These are phyloP conservation scores for Suillia variegata DNA, from an alignment of 2,888 invertebrate species.

Conservation along the genomic window DNA sequence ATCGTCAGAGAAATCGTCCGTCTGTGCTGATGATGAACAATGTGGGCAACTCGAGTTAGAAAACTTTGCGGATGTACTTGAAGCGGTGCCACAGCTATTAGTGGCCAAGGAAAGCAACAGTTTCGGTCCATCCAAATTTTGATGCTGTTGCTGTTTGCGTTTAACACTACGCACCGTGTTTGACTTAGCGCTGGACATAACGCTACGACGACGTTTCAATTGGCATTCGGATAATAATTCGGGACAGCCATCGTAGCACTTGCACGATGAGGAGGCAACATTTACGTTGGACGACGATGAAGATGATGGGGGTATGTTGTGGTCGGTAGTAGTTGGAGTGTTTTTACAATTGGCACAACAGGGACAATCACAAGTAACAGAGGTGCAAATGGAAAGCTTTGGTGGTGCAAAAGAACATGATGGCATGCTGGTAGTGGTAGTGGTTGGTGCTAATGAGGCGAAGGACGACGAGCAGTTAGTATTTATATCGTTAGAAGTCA, in stretches of 20 bases:
- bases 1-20: constrained; percentile 20
- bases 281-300: not conserved
- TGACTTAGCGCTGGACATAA: constrained; percentile 44
- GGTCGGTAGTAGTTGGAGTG: not conserved
- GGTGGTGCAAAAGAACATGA: constrained; percentile 9
- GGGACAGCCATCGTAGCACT: constrained; percentile 25
- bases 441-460: constrained; percentile 14
- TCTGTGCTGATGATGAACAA: constrained; percentile 29
- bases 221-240: constrained; percentile 22
- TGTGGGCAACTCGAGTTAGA: constrained; percentile 29
- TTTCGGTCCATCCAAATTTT: constrained; percentile 36
- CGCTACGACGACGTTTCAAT: constrained; percentile 43
- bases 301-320: too few relatives aligned
- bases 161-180: constrained; percentile 48
- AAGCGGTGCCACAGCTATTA: constrained; percentile 19
- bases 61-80: not conserved
- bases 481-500: constrained; percentile 23
- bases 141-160: constrained; percentile 37
- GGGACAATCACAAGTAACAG: constrained; percentile 48
- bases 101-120: constrained; percentile 43
- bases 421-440: constrained; percentile 14
- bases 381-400: constrained; percentile 32
- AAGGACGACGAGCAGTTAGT: not conserved
- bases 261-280: constrained; percentile 8
- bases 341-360: constrained; percentile 45